Base-by-base conservation (phyloP, 2,113 vertebrate genomes). In the Cairina moschata region DNA sequence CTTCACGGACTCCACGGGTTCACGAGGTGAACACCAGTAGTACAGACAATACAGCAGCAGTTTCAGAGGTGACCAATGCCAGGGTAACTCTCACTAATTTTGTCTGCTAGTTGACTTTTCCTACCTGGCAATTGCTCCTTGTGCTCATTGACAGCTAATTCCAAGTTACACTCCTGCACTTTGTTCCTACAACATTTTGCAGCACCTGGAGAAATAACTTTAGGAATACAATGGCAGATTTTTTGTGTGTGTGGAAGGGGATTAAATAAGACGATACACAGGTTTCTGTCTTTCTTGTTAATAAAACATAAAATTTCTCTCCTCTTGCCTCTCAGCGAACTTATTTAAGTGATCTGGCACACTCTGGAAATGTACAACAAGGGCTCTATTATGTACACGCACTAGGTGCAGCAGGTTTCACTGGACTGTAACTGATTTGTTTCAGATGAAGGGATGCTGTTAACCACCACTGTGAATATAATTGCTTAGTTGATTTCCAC, bases 371-470 rank as follows among this genome's bases (percentile, higher is more conserved):
- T 16, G 31, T 75, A 87, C 91, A 93, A 89, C 86, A 95, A 95
- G 93, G 68, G 85, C 40, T 87, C 75, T 67, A 94, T 96, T 97
- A 92, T 97, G 82, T 73, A 66, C 50, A 54, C 2, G 13, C 84
- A 63, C 71, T 85, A 95, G 95, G 95, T 95, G 88, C 87, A 89
- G 79, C 96, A 94, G 93, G 87, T 97, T 96, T 94, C 95, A 95
- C 82, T 95, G 96, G 91, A 90, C 95, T 97, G 93, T 95, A 97
- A 96, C 91, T 92, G 95, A 96, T 96, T 97, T 95, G 93, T 96
- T 95, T 95, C 94, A 94, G 95, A 95, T 76, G 94, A 97, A 95
- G 94, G 87, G 95, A 95, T 96, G 93, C 95, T 94, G 94, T 96
- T 96, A 46, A 96, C 91, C 84, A 96, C 90, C 74, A 87, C 95